phyloP scores from a whole-genome alignment of 2,888 invertebrate species.

The Lagria hirta region DNA sequence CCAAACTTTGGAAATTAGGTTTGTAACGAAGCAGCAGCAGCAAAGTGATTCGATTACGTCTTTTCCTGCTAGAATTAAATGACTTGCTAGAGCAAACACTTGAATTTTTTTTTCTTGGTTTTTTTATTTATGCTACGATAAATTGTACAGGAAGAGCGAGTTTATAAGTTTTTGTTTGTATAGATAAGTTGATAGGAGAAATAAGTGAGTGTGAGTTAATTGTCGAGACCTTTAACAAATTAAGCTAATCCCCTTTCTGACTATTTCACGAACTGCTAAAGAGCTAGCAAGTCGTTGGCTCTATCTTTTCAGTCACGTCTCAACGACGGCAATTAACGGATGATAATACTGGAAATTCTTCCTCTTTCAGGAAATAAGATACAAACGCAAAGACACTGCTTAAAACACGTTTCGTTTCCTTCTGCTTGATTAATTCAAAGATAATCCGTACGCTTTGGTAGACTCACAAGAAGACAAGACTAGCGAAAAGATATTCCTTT shows the following conservation, averaged over 20 bases:
- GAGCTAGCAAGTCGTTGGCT: too few species aligned
- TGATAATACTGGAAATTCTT: constrained; percentile 23
- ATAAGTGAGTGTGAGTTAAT: too few species aligned
- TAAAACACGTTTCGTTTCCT: constrained; percentile 20
- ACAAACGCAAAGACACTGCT: constrained; percentile 24
- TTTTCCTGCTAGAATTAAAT: constrained; percentile 17
- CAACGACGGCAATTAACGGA: constrained; percentile 22
- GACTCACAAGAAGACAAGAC: too few species aligned
- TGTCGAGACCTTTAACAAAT: too few species aligned
- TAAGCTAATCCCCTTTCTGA: too few species aligned
- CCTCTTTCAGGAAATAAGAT: constrained; percentile 27
- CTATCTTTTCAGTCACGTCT: constrained; percentile 18
- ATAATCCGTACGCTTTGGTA: constrained; percentile 25
- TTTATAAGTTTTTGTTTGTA: too few species aligned
- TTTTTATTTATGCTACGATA: constrained; percentile 4
- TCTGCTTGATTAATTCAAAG: constrained; percentile 26
- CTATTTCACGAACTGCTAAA: too few species aligned
- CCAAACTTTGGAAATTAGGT: constrained; percentile 19
- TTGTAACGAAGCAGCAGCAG: constrained; percentile 18
- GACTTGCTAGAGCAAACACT: constrained; percentile 8
- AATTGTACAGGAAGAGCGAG: constrained; percentile 4
- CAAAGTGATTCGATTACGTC: constrained; percentile 18
- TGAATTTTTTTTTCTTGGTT: constrained; percentile 14
- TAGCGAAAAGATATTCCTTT: too few species aligned
- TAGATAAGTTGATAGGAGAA: too few species aligned